phyloP scores from a whole-genome alignment of 2,888 invertebrate species.

The Cybosia mesomella region DNA sequence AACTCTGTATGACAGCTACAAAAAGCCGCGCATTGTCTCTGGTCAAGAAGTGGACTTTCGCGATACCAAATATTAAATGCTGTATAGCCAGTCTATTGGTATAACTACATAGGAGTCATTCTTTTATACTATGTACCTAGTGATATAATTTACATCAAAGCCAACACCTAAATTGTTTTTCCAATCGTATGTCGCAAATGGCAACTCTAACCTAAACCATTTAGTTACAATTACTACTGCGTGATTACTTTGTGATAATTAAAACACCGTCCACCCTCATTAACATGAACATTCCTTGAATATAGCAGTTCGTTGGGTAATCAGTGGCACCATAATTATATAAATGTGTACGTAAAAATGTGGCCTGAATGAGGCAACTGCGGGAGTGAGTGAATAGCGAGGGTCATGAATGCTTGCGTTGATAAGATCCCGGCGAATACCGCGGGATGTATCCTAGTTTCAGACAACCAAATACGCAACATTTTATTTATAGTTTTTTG shows the following conservation, averaged over 20 bases:
- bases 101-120: too few relatives aligned
- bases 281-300: constrained; percentile 14
- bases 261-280: neutral
- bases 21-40: too few relatives aligned
- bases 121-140: too few relatives aligned
- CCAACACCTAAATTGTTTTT: neutral
- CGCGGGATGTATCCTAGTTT: constrained; percentile 44
- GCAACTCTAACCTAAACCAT: neutral
- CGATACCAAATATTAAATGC: too few relatives aligned
- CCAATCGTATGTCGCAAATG: neutral
- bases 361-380: constrained; percentile 48
- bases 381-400: constrained; percentile 42
- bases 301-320: constrained; percentile 33
- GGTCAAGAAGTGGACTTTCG: too few relatives aligned
- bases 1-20: too few relatives aligned
- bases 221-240: neutral
- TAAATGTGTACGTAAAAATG: constrained; percentile 43
- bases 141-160: neutral
- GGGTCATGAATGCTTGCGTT: constrained; percentile 35
- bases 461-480: constrained; percentile 19
- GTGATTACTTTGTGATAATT: constrained; percentile 3
- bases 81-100: too few relatives aligned
- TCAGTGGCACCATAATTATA: constrained; percentile 33
- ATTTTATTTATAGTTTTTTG: constrained; percentile 27
- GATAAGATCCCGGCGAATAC: constrained; percentile 39